These are phyloP conservation scores for Stomorhina lunata DNA, from an alignment of 2,888 invertebrate genomes.

Conservation along the genomic window DNA sequence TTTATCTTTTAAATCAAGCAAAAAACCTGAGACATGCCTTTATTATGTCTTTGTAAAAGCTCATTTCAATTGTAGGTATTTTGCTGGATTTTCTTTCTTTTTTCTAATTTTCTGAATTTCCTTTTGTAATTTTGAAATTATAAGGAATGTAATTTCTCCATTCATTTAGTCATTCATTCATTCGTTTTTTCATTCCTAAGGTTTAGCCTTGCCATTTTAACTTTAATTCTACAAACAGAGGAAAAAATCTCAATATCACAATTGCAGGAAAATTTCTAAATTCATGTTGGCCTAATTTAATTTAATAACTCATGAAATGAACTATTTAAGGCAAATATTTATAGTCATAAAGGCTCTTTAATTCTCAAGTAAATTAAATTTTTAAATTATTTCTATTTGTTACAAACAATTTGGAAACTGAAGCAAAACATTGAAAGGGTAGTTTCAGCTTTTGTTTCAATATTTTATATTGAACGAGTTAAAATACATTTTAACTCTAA, in stretches of 20 bases:
- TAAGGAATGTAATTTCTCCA: neutral
- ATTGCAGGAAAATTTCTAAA: neutral
- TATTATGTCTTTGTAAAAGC: neutral
- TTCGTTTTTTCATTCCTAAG: neutral
- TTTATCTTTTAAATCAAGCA: neutral
- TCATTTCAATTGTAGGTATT: neutral
- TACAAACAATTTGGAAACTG: no score
- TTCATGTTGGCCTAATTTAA: neutral
- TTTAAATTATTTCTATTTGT: no score
- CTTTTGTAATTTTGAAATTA: neutral
- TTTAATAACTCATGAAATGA: neutral
- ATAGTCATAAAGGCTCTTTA: neutral
- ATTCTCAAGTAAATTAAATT: neutral
- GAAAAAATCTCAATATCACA: no score
- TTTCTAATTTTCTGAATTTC: neutral
- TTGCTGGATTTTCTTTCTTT: neutral
- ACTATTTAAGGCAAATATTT: neutral
- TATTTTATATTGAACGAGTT: no score
- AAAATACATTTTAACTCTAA: no score
- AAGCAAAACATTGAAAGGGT: no score
- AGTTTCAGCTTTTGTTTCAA: no score
- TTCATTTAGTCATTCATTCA: neutral
- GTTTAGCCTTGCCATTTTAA: slow-evolving; percentile 1
- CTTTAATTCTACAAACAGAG: neutral
- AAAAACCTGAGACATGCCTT: neutral